A percentile compares a stretch with the other conserved stretches of the same genome.
These are phyloP conservation scores for Parazoanthus swiftii DNA, from an alignment of 92 coral and sea anemone species.

Conservation along the genomic window DNA sequence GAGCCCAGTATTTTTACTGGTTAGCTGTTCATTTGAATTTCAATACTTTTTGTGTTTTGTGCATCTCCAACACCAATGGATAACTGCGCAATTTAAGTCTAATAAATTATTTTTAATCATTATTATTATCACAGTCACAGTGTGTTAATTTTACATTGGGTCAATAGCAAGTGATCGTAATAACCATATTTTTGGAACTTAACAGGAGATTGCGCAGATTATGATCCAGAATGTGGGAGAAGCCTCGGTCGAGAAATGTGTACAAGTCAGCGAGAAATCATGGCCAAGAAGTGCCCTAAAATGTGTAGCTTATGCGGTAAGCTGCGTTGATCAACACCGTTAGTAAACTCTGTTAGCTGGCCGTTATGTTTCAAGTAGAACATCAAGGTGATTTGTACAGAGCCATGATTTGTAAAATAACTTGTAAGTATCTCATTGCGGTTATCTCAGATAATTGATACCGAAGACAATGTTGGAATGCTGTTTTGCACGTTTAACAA, in stretches of 20 bases:
- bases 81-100: too few relatives aligned
- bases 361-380: neutral
- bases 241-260: slow-evolving; percentile 56
- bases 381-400: neutral
- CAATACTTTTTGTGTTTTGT: too few relatives aligned
- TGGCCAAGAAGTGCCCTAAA: slow-evolving; percentile 69
- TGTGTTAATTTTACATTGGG: neutral
- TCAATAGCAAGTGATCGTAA: neutral
- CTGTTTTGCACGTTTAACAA: too few relatives aligned
- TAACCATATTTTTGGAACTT: neutral
- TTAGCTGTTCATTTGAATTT: too few relatives aligned
- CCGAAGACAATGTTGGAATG: too few relatives aligned
- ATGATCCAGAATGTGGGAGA: slow-evolving; percentile 55
- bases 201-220: slow-evolving; percentile 66
- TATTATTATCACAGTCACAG: too few relatives aligned
- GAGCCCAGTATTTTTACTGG: too few relatives aligned
- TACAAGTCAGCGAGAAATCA: slow-evolving; percentile 36
- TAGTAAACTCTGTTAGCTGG: neutral
- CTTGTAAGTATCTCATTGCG: too few relatives aligned
- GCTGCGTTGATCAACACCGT: slow-evolving; percentile 7
- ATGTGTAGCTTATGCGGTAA: slow-evolving; percentile 71
- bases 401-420: too few relatives aligned
- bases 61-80: too few relatives aligned
- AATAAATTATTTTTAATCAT: too few relatives aligned
- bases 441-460: too few relatives aligned